Evolutionary conservation across 2,888 invertebrate species (phyloP).

Genomic region (Tribolium freemani): DNA sequence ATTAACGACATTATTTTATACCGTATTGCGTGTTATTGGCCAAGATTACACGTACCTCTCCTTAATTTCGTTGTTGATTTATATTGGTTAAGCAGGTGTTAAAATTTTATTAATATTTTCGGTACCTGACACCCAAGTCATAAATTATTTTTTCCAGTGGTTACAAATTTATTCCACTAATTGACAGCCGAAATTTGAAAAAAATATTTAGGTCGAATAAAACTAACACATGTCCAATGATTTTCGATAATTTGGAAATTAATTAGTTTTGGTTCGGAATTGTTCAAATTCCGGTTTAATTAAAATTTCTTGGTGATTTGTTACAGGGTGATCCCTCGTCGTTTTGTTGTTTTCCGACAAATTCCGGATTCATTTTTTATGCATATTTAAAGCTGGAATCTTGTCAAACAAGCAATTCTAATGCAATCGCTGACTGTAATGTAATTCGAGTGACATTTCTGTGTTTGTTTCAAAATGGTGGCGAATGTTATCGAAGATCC

Average conservation of each 20-base stretch:
- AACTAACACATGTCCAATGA: neutral
- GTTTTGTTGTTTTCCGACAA: no score
- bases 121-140: neutral
- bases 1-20: conserved; percentile 33
- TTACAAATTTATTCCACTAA: conserved; percentile 17
- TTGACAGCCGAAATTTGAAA: conserved; percentile 6
- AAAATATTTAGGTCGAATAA: neutral
- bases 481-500: neutral
- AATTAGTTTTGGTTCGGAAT: neutral
- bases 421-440: neutral
- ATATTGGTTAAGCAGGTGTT: conserved; percentile 1
- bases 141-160: neutral
- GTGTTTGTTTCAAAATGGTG: neutral
- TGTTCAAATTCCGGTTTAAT: no score
- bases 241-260: conserved; percentile 5
- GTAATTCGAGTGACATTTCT: neutral
- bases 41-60: conserved; percentile 7
- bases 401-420: neutral
- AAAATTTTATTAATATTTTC: neutral
- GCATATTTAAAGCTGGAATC: neutral
- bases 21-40: conserved; percentile 11
- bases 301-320: no score
- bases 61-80: neutral
- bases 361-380: neutral
- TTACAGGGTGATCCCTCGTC: no score